Base-by-base conservation (phyloP, 2,797 vertebrate genomes). In the Enteromius mattozi region DNA sequence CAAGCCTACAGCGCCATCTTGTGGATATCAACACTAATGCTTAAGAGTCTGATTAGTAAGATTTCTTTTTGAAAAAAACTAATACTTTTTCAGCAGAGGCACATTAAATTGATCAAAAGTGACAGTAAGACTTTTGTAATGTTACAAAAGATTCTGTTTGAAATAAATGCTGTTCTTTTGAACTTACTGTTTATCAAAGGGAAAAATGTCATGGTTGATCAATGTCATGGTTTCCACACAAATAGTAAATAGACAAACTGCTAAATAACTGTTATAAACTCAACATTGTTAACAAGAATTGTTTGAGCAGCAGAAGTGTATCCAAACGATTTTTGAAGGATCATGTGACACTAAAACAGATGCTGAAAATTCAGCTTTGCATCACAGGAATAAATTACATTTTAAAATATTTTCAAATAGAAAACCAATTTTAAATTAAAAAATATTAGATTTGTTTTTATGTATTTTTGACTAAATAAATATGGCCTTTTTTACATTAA, bases 1-100 rank as follows among this genome's bases (percentile, higher is more conserved):
- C 19, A 72, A 61, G 56, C 37, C 10, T 33, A 40, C 24, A 33
- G 14, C 80, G 82, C 88, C 90, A 88, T 89, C 90, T 89, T 85
- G 88, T 89, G 88, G 82, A 69, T 61, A 37, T 37, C 5, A 35
- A 40, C 65, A 56, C 13, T 61, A 21, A 47, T 17, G 2, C 12
- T 82, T 3, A 51, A 16, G 8, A 33, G 78, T 51, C 33, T 40
- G 16, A 13, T 71, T 12, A 19, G 9, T 51, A 12, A 24, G 1
- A 59, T 24, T 10, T 24, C 2, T 59, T 56, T 56, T 2, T 9
- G 1, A 3, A 6, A 61, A 12, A 61, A 61, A 75, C 54, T 0
- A 75, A 2, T 13, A 35, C 47, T 51, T 37, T 69, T n/a, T 68
- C 9, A 21, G 19, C 65, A 37, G 27, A 65, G 27, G 33, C 14